Evolutionary conservation across 2,113 vertebrate species (phyloP).

Genomic region (Lagopus leucura): DNA sequence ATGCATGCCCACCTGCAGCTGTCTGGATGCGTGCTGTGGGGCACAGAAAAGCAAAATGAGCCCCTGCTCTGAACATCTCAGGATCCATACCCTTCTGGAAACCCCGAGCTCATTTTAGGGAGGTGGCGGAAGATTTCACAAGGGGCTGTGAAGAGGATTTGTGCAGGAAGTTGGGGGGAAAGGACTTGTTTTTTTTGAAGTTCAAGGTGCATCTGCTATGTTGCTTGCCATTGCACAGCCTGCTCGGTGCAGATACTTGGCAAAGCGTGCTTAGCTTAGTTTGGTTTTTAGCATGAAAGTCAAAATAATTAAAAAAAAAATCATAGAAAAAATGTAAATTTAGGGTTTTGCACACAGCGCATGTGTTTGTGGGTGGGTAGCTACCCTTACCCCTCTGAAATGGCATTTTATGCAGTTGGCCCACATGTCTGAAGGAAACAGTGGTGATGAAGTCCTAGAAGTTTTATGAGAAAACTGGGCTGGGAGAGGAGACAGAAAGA

Average conservation of each 20-base stretch:
- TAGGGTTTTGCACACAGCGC: background rate
- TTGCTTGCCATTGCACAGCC: background rate
- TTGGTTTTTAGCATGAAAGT: background rate
- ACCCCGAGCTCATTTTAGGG: background rate
- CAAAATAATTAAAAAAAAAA: background rate
- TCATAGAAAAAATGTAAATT: background rate
- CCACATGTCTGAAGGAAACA: background rate
- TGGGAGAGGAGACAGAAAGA: background rate
- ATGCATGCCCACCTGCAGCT: fast-evolving
- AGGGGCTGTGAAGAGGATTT: background rate
- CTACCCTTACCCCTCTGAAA: background rate
- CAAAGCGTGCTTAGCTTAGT: background rate
- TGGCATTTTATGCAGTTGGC: background rate
- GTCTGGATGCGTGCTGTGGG: background rate
- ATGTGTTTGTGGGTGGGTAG: background rate
- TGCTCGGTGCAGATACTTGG: background rate
- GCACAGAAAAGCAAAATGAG: fast-evolving
- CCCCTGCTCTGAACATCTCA: fast-evolving
- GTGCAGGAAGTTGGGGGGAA: constrained; percentile 21
- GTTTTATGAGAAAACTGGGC: background rate
- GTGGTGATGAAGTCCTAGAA: background rate
- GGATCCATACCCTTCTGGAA: background rate
- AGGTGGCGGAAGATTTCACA: fast-evolving
- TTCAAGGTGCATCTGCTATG: background rate
- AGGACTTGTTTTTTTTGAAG: background rate